Evolutionary conservation across 2,797 vertebrate genomes (phyloP), one percentile per base, ranked within the genome.

Genomic region (Mastacembelus armatus): DNA sequence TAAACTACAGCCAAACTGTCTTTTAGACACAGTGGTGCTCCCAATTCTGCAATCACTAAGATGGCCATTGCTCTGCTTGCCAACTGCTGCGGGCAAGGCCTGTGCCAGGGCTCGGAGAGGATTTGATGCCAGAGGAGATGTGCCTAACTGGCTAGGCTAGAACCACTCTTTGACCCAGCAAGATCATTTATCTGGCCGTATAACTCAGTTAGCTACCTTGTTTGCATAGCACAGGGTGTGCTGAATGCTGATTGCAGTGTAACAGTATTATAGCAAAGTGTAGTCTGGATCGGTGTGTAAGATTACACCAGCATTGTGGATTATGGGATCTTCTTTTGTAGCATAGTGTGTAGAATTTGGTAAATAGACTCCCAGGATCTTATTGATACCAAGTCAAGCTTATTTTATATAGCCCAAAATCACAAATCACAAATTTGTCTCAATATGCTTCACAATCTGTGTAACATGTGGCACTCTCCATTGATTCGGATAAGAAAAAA

Each of bases 1-100:
- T 76, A 57, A 87, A 83, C 85, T 67, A 69, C 57, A 78, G 85
- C 90, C 89, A 90, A 89, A 85, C 77, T 82, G 71, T 84, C 74
- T 80, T 76, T 76, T 63, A 68, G 71, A 50, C 86, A 59, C 78
- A 73, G 74, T 81, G 80, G 83, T 84, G 77, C 86, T 83, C 84
- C 78, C 71, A 55, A 71, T 66, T 85, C 79, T 77, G 67, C 74
- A 76, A 72, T 74, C 79, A 72, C 74, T 61, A 87, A 85, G 77
- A 88, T 83, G 83, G 76, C 74, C 10, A 54, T 71, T n/a, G 16
- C 77, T 63, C 50, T 47, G 66, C 66, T 77, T 75, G 76, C 87
- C 90, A 91, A 88, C 82, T 88, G 87, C 86, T 18, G 30, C 16
- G 75, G 69, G 32, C 67, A 30, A 80, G 32, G 56, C 40, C 62